phyloP scores from a whole-genome alignment of 2,113 vertebrate species.

The Orthonyx spaldingii region DNA sequence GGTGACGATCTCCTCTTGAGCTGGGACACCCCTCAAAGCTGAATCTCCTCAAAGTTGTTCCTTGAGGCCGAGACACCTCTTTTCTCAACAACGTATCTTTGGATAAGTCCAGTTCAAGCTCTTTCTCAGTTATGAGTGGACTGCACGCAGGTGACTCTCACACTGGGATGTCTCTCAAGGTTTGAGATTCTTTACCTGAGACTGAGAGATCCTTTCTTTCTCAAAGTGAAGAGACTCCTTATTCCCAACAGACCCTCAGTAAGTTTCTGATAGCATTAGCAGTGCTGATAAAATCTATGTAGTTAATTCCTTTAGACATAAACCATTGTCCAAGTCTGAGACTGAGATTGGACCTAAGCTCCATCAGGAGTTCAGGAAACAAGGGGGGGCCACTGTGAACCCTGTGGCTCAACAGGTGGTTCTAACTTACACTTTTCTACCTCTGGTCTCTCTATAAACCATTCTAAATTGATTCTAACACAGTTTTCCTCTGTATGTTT shows the following conservation, averaged over 20 bases:
- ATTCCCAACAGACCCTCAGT: background rate
- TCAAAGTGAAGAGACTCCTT: background rate
- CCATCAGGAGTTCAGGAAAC: background rate
- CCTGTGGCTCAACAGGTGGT: accelerated
- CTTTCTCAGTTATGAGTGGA: background rate
- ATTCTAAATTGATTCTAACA: background rate
- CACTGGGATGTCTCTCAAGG: background rate
- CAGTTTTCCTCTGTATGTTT: background rate
- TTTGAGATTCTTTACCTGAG: background rate
- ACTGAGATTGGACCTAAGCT: background rate
- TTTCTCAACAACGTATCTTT: no score
- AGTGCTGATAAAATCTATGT: background rate
- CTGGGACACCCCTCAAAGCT: background rate
- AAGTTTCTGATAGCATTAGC: background rate
- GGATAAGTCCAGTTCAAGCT: background rate
- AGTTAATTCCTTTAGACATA: background rate
- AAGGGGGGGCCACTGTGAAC: background rate
- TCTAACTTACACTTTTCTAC: background rate
- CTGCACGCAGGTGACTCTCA: background rate
- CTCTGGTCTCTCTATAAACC: background rate
- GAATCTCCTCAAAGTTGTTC: background rate
- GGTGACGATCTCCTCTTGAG: background rate
- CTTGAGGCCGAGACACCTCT: background rate
- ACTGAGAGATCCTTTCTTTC: background rate
- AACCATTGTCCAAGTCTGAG: background rate